Evolutionary conservation across 2,888 invertebrate genomes (phyloP).

Genomic region (Lingula anatina): DNA sequence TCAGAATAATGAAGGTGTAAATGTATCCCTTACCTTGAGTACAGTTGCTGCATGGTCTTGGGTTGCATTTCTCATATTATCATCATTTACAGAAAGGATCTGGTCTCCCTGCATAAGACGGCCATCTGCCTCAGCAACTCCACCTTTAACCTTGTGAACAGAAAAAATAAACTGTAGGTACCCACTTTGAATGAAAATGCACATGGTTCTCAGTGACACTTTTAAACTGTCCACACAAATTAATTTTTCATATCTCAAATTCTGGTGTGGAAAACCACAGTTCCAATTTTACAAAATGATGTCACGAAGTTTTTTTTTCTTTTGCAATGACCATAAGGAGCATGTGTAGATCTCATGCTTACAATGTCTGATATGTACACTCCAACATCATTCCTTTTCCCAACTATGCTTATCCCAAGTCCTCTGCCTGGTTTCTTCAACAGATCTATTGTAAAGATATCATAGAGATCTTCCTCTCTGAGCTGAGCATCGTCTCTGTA

Average conservation of each 20-base stretch:
- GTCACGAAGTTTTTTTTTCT: too few relatives aligned
- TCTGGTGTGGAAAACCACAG: too few relatives aligned
- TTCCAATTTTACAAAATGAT: too few relatives aligned
- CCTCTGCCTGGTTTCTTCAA: slow-evolving; percentile 81
- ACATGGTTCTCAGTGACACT: background rate
- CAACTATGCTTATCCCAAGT: slow-evolving; percentile 70
- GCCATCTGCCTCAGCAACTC: slow-evolving; percentile 79
- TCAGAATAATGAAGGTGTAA: too few relatives aligned
- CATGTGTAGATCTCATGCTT: too few relatives aligned
- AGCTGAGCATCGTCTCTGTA: slow-evolving; percentile 59
- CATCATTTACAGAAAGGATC: slow-evolving; percentile 81
- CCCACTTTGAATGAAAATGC: background rate
- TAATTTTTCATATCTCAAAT: background rate
- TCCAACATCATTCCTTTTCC: slow-evolving; percentile 66
- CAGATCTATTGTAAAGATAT: slow-evolving; percentile 66
- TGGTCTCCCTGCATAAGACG: slow-evolving; percentile 88
- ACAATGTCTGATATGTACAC: slow-evolving; percentile 92
- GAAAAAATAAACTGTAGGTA: background rate
- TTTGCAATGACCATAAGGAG: too few relatives aligned
- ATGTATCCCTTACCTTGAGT: slow-evolving; percentile 68
- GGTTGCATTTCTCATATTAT: slow-evolving; percentile 60
- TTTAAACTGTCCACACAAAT: background rate
- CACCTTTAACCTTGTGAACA: slow-evolving; percentile 71
- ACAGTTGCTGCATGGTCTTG: slow-evolving; percentile 84
- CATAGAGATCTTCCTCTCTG: slow-evolving; percentile 62